phyloP scores from a whole-genome alignment of 2,888 invertebrate genomes.

The Eristalis intricaria region DNA sequence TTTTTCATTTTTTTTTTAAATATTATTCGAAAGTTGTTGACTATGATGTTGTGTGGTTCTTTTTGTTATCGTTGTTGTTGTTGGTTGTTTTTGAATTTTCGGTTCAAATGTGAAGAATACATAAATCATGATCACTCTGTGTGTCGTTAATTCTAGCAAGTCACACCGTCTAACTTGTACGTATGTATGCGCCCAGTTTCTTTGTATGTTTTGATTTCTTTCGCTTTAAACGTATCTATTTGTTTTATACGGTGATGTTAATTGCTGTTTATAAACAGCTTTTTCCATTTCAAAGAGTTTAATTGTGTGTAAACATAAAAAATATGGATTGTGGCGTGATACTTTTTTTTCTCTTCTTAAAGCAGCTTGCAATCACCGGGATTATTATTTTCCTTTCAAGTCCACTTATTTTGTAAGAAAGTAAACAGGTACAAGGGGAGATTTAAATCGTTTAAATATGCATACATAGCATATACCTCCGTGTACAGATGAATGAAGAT shows the following conservation, averaged over 20 bases:
- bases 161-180: not conserved
- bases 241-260: not conserved
- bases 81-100: not conserved
- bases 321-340: no score
- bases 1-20: not conserved
- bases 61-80: not conserved
- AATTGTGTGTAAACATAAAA: not conserved
- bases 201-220: not conserved
- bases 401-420: no score
- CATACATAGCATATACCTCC: no score
- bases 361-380: no score
- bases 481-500: no score
- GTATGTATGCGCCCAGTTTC: not conserved
- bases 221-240: no score
- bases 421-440: no score
- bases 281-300: not conserved
- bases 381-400: no score
- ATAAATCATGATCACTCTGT: not conserved
- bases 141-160: not conserved
- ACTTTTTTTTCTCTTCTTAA: no score
- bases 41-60: not conserved
- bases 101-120: not conserved
- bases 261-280: not conserved
- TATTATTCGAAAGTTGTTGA: not conserved
- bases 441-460: no score